Conservation (phyloP, 2,797 vertebrate species). For the Characodon lateralis region DNA sequence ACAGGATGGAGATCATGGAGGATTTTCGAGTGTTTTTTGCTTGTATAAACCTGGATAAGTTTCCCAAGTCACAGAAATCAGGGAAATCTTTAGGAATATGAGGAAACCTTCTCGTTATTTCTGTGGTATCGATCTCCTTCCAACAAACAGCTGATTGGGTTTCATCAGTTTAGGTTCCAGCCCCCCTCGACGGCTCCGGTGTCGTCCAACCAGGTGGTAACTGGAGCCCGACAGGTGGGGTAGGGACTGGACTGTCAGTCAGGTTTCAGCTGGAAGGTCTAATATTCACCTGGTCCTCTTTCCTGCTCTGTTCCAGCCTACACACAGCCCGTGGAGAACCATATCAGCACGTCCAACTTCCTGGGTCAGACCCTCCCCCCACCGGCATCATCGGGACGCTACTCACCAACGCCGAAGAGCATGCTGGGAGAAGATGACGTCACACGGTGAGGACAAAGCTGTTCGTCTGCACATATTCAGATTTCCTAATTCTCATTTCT, state of each 20-base stretch:
- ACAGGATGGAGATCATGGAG: no score
- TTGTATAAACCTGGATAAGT: background rate
- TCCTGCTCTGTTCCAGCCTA: conserved; percentile 79
- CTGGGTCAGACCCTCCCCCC: conserved; percentile 85
- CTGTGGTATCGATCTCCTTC: background rate
- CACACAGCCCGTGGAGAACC: conserved; percentile 92
- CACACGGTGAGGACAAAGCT: conserved; percentile 81
- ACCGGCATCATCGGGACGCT: conserved; percentile 86
- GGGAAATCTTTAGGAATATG: background rate
- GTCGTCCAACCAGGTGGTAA: background rate
- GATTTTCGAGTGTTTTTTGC: background rate
- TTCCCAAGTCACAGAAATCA: background rate
- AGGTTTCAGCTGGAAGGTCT: no score
- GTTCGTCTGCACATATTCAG: background rate
- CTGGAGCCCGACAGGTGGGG: conserved; percentile 8
- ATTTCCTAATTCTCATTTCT: background rate
- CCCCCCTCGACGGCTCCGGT: background rate
- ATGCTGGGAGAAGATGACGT: conserved; percentile 90
- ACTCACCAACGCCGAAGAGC: conserved; percentile 90
- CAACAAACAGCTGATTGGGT: background rate
- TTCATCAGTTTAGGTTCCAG: background rate
- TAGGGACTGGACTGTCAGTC: background rate
- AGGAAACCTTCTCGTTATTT: background rate
- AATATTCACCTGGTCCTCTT: background rate
- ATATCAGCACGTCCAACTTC: conserved; percentile 88